Evolutionary conservation across 2,113 vertebrate genomes (phyloP).

Genomic region (Urocitellus parryii): DNA sequence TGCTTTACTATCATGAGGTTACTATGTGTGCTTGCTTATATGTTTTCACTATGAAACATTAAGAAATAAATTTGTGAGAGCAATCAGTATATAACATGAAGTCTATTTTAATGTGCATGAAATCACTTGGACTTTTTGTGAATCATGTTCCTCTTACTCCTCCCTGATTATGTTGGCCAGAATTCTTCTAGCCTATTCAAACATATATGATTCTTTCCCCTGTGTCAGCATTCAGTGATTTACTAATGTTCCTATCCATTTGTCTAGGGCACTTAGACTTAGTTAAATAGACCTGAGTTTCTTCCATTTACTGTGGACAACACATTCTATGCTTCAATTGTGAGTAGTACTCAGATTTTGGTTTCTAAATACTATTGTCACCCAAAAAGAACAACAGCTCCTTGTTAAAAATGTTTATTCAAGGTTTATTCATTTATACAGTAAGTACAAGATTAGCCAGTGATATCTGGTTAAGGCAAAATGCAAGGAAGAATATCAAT

Average conservation of each 20-base stretch:
- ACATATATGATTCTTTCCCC: neutral
- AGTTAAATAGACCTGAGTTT: neutral
- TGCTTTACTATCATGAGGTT: neutral
- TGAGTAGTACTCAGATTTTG: neutral
- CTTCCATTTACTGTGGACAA: neutral
- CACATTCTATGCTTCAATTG: neutral
- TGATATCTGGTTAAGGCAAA: neutral
- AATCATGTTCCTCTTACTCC: neutral
- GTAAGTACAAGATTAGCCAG: neutral
- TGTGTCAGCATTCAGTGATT: neutral
- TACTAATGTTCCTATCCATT: neutral
- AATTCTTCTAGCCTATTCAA: neutral
- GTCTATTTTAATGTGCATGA: neutral
- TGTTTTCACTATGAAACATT: slow-evolving; percentile 18
- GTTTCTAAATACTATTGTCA: slow-evolving; percentile 4
- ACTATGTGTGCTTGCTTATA: neutral
- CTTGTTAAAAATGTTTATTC: neutral
- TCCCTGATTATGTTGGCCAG: neutral
- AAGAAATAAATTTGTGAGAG: slow-evolving; percentile 11
- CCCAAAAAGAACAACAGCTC: neutral
- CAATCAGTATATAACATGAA: neutral
- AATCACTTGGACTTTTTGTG: neutral
- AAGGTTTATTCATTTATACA: neutral
- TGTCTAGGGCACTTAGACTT: neutral
- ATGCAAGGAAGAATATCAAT: neutral